Base-by-base conservation (phyloP, 2,113 vertebrate genomes). In the Anolis carolinensis region DNA sequence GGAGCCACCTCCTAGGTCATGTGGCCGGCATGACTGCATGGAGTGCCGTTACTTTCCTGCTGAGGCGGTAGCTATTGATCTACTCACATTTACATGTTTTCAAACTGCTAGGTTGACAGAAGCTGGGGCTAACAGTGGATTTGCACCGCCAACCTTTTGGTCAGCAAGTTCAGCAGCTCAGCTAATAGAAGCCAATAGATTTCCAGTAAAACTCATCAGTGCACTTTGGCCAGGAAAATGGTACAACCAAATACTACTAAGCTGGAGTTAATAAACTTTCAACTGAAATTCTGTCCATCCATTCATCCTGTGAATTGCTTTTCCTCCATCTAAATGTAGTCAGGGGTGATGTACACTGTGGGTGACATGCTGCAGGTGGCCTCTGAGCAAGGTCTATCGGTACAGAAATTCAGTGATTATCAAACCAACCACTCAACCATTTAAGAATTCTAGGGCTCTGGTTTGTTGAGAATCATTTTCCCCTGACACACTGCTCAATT, bases 181-280 rank as follows among this genome's bases (percentile, higher is more conserved):
- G n/a, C n/a, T n/a, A n/a, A n/a, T n/a, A n/a, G 52, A 23, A 72
- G 21, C 11, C 59, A 72, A 82, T 82, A 25, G 68, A 36, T 72
- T 82, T 82, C 81, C 81, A n/a, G 34, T 68, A 82, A 73, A 55
- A 82, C 48, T 30, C 23, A 82, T 55, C 44, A 72, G 21, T 20
- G 81, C 34, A 16, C 39, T 11, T 8, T n/a, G 13, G 44, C 30
- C 30, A 52, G 20, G 6, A n/a, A 50, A 32, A 20, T 65, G 23
- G 65, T n/a, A 50, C 62, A 81, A 65, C 48, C 1, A 8, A 50
- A n/a, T n/a, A 30, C 10, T 55, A 55, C 8, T 55, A 55, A 55
- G 67, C 10, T 71, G 20, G 23, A 82, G 34, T 67, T 4, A 82
- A 52, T 55, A 71, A 71, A 4, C 20, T 36, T 18, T 55, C 32